Percentiles rank a stretch among this genome's conserved stretches.
These are phyloP conservation scores for Aplidium turbinatum DNA, from an alignment of 23 tunicate genomes.

Conservation along the genomic window DNA sequence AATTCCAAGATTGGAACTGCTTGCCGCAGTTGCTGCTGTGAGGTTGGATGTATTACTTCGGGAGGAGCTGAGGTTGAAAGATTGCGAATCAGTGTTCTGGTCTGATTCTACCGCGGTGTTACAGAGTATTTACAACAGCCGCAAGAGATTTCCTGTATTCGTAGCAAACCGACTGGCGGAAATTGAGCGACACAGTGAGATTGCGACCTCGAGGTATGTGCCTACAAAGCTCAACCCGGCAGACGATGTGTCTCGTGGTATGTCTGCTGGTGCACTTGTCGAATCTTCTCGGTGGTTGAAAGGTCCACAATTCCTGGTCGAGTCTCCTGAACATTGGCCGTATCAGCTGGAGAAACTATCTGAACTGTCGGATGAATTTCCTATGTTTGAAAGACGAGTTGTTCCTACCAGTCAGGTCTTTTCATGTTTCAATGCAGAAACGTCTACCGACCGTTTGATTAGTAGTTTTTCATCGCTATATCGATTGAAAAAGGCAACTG, in stretches of 20 bases:
- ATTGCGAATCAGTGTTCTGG: not conserved
- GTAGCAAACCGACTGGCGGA: not conserved
- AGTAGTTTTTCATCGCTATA: too few relatives aligned
- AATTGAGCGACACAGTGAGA: not conserved
- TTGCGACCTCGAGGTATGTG: not conserved
- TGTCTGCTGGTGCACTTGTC: not conserved
- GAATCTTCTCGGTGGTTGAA: not conserved
- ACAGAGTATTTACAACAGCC: not conserved
- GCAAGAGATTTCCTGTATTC: not conserved
- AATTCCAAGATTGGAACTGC: conserved; percentile 1
- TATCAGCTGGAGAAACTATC: too few relatives aligned
- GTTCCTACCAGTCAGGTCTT: too few relatives aligned
- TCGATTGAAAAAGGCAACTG: too few relatives aligned
- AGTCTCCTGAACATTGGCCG: too few relatives aligned
- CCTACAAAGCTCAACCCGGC: not conserved
- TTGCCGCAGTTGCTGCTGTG: not conserved
- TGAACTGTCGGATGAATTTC: too few relatives aligned
- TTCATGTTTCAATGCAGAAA: too few relatives aligned
- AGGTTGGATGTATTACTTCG: not conserved
- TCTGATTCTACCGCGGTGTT: not conserved
- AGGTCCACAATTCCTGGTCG: not conserved
- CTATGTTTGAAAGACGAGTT: too few relatives aligned
- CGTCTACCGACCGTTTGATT: too few relatives aligned
- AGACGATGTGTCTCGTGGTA: conserved; percentile 1
- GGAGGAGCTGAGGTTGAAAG: not conserved